Evolutionary conservation across 2,888 invertebrate species (phyloP).

Genomic region (Fragum sueziense): DNA sequence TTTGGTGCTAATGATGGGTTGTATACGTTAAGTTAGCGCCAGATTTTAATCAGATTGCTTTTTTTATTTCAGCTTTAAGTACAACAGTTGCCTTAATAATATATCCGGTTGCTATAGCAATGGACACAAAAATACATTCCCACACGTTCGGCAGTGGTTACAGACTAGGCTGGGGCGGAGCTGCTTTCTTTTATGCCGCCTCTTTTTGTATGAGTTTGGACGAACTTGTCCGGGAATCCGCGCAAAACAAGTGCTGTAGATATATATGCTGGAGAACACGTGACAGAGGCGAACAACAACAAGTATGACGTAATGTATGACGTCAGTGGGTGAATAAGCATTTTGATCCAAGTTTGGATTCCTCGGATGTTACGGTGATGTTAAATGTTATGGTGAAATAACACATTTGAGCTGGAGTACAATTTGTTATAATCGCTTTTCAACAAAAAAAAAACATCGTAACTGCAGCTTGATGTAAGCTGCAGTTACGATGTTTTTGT

Average conservation of each 20-base stretch:
- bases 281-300: constrained; percentile 68
- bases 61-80: constrained; percentile 75
- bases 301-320: constrained; percentile 65
- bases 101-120: constrained; percentile 79
- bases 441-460: too few species aligned
- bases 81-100: constrained; percentile 78
- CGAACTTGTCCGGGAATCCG: constrained; percentile 76
- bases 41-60: too few species aligned
- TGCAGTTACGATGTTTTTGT: too few species aligned
- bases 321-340: neutral
- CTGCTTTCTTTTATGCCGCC: constrained; percentile 78
- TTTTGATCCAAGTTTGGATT: neutral
- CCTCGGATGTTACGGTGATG: neutral
- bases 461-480: too few species aligned
- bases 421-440: too few species aligned
- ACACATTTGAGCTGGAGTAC: too few species aligned
- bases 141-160: constrained; percentile 80
- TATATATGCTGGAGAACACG: constrained; percentile 67
- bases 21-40: too few species aligned
- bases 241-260: constrained; percentile 72
- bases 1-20: too few species aligned
- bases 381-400: too few species aligned
- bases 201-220: constrained; percentile 80
- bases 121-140: constrained; percentile 65
- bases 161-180: constrained; percentile 80